Conservation (phyloP, 2,797 vertebrate genomes). For the Melanotaenia nigrans region DNA sequence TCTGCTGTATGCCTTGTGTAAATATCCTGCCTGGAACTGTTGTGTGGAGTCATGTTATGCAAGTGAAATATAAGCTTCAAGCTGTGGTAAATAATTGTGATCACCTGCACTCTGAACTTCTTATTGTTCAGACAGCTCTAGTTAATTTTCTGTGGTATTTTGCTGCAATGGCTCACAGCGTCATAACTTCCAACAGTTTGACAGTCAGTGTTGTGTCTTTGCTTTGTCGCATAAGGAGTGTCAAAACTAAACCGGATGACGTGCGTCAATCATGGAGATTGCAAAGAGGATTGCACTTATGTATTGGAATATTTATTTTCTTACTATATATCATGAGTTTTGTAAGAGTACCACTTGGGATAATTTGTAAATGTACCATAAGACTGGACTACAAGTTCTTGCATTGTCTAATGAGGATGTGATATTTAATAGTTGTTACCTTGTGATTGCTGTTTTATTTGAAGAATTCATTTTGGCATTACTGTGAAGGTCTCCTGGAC, state of each 20-base stretch:
- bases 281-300: constrained; percentile 46
- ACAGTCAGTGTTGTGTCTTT: constrained; percentile 57
- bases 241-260: constrained; percentile 26
- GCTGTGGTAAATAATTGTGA: constrained; percentile 67
- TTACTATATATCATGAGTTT: constrained; percentile 69
- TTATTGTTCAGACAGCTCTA: constrained; percentile 53
- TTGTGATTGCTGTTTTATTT: constrained; percentile 57
- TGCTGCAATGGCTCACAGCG: constrained; percentile 58
- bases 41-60: constrained; percentile 69
- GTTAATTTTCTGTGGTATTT: constrained; percentile 61
- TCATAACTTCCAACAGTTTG: constrained; percentile 52
- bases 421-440: constrained; percentile 50
- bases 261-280: constrained; percentile 37
- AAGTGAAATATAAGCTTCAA: constrained; percentile 70
- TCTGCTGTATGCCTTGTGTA: constrained; percentile 74
- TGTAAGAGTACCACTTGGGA: constrained; percentile 57
- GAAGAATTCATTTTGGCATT: constrained; percentile 34
- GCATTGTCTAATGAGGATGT: constrained; percentile 35
- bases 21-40: constrained; percentile 66
- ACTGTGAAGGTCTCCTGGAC: constrained; percentile 69
- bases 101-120: constrained; percentile 66
- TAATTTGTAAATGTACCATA: constrained; percentile 53
- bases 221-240: constrained; percentile 52
- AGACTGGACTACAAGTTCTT: constrained; percentile 42
- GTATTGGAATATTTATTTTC: constrained; percentile 79